A percentile compares a stretch with the other conserved stretches of the same genome.
Evolutionary conservation across 2,113 vertebrate species (phyloP).

Genomic region (Stegastes partitus): DNA sequence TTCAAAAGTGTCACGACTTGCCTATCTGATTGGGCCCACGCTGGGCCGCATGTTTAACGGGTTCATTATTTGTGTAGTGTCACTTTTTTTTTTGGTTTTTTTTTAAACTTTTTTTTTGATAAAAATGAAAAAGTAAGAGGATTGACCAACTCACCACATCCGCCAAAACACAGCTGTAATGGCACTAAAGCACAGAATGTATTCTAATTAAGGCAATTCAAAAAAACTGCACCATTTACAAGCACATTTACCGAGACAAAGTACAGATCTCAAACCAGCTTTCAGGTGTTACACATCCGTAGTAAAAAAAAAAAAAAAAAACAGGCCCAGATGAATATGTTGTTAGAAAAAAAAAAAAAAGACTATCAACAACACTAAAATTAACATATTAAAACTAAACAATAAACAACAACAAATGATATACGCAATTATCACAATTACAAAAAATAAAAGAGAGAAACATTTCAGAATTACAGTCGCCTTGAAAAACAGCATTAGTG

Average conservation of each 20-base stretch:
- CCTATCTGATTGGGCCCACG: too few species aligned
- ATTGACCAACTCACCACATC: constrained; percentile 29
- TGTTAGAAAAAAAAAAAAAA: constrained; percentile 50
- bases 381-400: constrained; percentile 60
- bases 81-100: background rate
- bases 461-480: constrained; percentile 64
- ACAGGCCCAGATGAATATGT: constrained; percentile 28
- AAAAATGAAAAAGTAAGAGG: constrained; percentile 32
- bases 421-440: constrained; percentile 71
- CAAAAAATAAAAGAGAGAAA: constrained; percentile 50
- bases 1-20: constrained; percentile 5
- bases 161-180: constrained; percentile 34
- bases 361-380: constrained; percentile 51
- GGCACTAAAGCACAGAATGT: constrained; percentile 41
- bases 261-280: constrained; percentile 47
- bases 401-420: constrained; percentile 23
- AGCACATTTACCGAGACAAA: constrained; percentile 28
- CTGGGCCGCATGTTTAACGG: background rate
- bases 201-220: constrained; percentile 78
- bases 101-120: constrained; percentile 1
- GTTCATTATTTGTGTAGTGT: constrained; percentile 28
- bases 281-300: constrained; percentile 49
- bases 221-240: constrained; percentile 23
- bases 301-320: constrained; percentile 55
- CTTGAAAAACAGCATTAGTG: constrained; percentile 50